Evolutionary conservation across 2,888 invertebrate genomes (phyloP), one percentile per base, ranked within the genome.

Genomic region (Metalampra italica): DNA sequence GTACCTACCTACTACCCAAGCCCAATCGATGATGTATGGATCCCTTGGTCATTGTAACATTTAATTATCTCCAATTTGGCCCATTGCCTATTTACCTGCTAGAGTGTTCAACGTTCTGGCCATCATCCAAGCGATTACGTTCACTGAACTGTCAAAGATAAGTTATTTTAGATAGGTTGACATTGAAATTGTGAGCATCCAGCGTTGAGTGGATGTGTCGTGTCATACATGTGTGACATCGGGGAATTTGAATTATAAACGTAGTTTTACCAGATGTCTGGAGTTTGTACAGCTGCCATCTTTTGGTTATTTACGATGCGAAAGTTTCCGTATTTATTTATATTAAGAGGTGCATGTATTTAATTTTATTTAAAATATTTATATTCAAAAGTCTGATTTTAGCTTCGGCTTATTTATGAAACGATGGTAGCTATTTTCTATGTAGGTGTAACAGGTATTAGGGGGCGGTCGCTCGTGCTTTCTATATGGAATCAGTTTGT

Each of bases 61-160:
- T 83, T 85, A 84, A 86, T 87, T 84, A 85, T 82, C 70, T 75
- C 68, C 75, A 78, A 80, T 84, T 87, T 89, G 88, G 88, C 86
- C 49, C 72, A 77, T 75, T 83, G 87, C 87, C 88, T 75, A 66
- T 78, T 79, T 85, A 88, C 87, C 87, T 88, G 87, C 64, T 82
- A 84, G 85, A 85, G 84, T 80, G 76, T 66, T 69, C 71, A 71
- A 66, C 59, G 56, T 65, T 66, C 78, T 87, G 88, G 87, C 79
- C 50, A 39, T 9, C 53, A 45, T 75, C 87, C 88, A 88, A 85
- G 54, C 67, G 82, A 83, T 86, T 82, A 86, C 83, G 85, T 82
- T 82, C 80, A 83, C 79, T 77, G 72, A 82, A 79, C 84, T 87
- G 88, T 87, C 88, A 88, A 87, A 87, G 74, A 84, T 89, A 87